Conservation (phyloP, 2,113 vertebrate species). For the Bostrychus sinensis region DNA sequence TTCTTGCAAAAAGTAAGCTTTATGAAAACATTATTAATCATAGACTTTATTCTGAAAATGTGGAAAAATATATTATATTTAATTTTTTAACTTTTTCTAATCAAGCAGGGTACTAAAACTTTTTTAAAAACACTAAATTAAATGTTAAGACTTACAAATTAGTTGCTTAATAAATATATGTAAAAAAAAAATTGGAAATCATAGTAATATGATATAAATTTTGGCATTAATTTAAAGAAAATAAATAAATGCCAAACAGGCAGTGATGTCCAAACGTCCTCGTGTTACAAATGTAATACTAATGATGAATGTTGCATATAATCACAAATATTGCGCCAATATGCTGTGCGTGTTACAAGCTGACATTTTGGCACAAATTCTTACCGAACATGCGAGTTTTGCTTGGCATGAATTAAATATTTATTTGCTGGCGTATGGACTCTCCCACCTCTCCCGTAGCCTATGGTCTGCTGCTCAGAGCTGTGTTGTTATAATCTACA, state of each 20-base stretch:
- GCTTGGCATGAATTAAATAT: conserved; percentile 50
- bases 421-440: conserved; percentile 34
- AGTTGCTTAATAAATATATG: background rate
- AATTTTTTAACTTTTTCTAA: too few relatives aligned
- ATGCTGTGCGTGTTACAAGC: conserved; percentile 7
- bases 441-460: background rate
- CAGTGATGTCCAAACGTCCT: conserved; percentile 2
- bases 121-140: background rate
- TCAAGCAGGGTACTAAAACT: too few relatives aligned
- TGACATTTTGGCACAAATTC: background rate
- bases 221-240: background rate
- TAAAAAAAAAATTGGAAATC: background rate
- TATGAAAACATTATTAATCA: background rate
- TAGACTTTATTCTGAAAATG: too few relatives aligned
- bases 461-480: background rate
- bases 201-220: conserved; percentile 1
- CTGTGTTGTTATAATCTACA: background rate
- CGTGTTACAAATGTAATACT: conserved; percentile 32
- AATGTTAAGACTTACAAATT: background rate
- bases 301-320: conserved; percentile 5
- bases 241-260: conserved; percentile 3
- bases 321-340: conserved; percentile 5
- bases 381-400: background rate
- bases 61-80: too few relatives aligned
- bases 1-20: background rate